Base-by-base conservation (phyloP, 2,113 vertebrate genomes). In the Rhinichthys klamathensis region DNA sequence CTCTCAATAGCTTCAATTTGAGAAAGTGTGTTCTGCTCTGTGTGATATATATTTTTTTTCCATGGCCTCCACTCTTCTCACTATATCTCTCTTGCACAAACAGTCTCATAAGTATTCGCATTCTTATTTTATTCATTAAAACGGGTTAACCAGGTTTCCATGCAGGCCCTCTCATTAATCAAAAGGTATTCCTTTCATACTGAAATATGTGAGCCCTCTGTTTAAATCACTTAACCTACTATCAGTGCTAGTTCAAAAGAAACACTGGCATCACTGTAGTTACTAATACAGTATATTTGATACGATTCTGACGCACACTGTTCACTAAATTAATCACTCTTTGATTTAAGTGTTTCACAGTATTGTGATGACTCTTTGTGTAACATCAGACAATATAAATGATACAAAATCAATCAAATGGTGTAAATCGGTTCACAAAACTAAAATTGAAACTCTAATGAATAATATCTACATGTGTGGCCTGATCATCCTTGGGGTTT, bases 11-110 rank as follows among this genome's bases (percentile, higher is more conserved):
- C 85, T 81, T 87, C 86, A 86, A 89, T 95, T 96, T 96, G 94
- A 95, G 94, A 96, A 82, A 54, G 95, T 94, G 93, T 95, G 95
- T 95, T 94, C 94, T 94, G 95, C 93, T 94, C 93, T 93, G 91
- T 93, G 94, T 92, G 92, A 91, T 95, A 93, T 95, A 93, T 94
- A 2, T 95, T 93, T 95, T 95, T 95, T 93, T 83, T 94, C 91
- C 94, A 90, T 92, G 90, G 92, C 93, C 86, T 85, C 87, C 91
- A 87, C 88, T 86, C 91, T 87, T 88, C 85, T 93, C 91, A 93
- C 94, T 95, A 93, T 92, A 93, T 94, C 92, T 93, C 91, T 91
- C 94, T 93, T 93, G 91, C 94, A 96, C 92, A 90, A 94, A 94
- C 92, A 90, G 63, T 86, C 86, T 88, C 84, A 82, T 85, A 85